phyloP scores from a whole-genome alignment of 2,113 vertebrate genomes.

The Chaenocephalus aceratus region DNA sequence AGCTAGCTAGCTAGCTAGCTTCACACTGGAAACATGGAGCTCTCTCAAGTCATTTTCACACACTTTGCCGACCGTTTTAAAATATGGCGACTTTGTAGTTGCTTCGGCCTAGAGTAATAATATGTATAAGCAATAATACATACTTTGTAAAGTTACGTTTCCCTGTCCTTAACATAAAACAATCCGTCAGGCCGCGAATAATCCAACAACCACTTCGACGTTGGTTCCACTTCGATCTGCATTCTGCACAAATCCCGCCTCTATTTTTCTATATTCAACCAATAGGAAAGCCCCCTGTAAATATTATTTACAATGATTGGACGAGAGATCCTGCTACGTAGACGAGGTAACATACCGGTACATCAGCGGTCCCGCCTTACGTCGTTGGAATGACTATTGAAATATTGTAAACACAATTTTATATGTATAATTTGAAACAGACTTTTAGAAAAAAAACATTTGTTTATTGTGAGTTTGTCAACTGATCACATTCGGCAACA shows the following conservation, averaged over 20 bases:
- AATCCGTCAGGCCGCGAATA: constrained; percentile 53
- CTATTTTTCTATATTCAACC: constrained; percentile 27
- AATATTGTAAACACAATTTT: neutral
- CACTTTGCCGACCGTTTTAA: constrained; percentile 17
- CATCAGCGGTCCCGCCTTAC: neutral
- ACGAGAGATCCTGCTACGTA: neutral
- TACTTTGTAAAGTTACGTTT: constrained; percentile 36
- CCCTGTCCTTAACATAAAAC: constrained; percentile 22
- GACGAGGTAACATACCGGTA: neutral
- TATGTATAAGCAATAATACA: neutral
- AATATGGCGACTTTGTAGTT: neutral
- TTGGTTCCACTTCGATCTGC: constrained; percentile 14
- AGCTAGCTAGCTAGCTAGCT: constrained; percentile 51
- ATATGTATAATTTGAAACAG: neutral
- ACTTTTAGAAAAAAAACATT: neutral
- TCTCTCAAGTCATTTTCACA: neutral
- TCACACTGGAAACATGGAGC: constrained; percentile 14
- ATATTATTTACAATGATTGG: constrained; percentile 44
- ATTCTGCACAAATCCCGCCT: constrained; percentile 59
- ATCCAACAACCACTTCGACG: constrained; percentile 32
- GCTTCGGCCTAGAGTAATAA: neutral
- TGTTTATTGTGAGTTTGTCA: neutral
- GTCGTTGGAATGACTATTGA: too few relatives aligned
- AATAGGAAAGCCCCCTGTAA: constrained; percentile 34
- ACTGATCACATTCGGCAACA: neutral